Evolutionary conservation across 2,113 vertebrate genomes (phyloP).

Genomic region (Clarias magur): DNA sequence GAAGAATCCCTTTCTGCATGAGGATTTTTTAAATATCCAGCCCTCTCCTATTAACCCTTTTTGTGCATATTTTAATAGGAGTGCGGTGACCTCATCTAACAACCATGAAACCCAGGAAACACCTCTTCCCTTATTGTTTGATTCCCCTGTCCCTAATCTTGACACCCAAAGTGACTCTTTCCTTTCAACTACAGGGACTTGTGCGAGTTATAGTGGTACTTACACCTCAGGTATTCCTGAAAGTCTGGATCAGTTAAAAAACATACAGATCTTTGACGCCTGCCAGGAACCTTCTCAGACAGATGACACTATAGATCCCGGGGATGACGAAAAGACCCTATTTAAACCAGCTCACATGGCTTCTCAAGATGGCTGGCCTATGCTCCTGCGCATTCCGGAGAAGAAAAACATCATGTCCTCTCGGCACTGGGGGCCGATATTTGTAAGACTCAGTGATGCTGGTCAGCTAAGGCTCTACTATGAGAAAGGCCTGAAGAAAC

Average conservation of each 20-base stretch:
- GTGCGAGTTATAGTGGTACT: slow-evolving; percentile 49
- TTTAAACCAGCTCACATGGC: slow-evolving; percentile 64
- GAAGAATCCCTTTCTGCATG: slow-evolving; percentile 85
- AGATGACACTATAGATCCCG: slow-evolving; percentile 70
- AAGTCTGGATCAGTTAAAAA: slow-evolving; percentile 79
- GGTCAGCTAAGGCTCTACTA: slow-evolving; percentile 83
- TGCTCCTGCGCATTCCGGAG: slow-evolving; percentile 91
- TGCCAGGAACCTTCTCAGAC: slow-evolving; percentile 66
- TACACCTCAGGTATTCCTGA: slow-evolving; percentile 62
- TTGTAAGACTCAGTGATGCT: slow-evolving; percentile 74
- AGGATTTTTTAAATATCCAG: slow-evolving; percentile 78
- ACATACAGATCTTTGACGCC: slow-evolving; percentile 78
- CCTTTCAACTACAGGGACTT: slow-evolving; percentile 70
- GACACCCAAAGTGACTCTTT: slow-evolving; percentile 77
- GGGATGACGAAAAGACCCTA: slow-evolving; percentile 59
- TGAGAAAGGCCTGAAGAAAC: slow-evolving; percentile 85
- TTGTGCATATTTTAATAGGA: slow-evolving; percentile 81
- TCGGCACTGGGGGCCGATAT: slow-evolving; percentile 90
- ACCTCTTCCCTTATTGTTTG: slow-evolving; percentile 56
- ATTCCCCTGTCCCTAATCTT: slow-evolving; percentile 63
- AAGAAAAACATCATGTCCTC: slow-evolving; percentile 95
- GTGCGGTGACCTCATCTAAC: slow-evolving; percentile 54
- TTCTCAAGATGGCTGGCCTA: slow-evolving; percentile 81
- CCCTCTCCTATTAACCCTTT: slow-evolving; percentile 90
- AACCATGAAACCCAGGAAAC: slow-evolving; percentile 30